Conservation (phyloP, 2,888 invertebrate genomes). For the Polymixis flavicincta region DNA sequence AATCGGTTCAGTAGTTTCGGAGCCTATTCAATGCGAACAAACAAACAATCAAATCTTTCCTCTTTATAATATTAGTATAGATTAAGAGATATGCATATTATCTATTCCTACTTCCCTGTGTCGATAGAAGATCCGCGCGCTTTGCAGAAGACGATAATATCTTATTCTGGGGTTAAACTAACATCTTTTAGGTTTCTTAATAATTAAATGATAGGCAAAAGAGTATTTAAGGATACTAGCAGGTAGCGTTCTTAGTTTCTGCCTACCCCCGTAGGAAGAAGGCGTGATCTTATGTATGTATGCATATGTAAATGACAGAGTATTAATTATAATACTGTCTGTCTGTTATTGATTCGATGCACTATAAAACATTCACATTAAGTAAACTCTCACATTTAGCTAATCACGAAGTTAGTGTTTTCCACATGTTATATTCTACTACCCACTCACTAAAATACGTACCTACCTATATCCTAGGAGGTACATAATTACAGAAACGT, state of each 20-base stretch:
- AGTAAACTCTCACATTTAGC: not conserved
- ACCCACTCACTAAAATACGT: not conserved
- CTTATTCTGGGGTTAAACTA: not conserved
- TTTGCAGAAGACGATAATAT: not conserved
- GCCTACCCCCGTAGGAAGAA: no score
- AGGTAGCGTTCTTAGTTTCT: no score
- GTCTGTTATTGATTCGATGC: not conserved
- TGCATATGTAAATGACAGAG: not conserved
- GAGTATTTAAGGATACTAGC: no score
- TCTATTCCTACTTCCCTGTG: not conserved
- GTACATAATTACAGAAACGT: constrained; percentile 9
- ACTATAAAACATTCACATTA: not conserved
- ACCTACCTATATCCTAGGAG: not conserved
- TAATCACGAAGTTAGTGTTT: not conserved
- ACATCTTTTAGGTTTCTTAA: not conserved
- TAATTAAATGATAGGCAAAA: not conserved
- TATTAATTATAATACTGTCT: not conserved
- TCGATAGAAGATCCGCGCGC: not conserved
- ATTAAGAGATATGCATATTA: not conserved
- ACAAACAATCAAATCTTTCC: no score
- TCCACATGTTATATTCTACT: not conserved
- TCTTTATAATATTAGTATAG: no score
- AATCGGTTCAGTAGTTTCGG: no score
- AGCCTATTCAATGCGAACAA: no score
- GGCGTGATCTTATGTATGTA: no score